Conservation (phyloP, 53 echinoderm and acorn worm genomes). For the Echinometra lucunter region DNA sequence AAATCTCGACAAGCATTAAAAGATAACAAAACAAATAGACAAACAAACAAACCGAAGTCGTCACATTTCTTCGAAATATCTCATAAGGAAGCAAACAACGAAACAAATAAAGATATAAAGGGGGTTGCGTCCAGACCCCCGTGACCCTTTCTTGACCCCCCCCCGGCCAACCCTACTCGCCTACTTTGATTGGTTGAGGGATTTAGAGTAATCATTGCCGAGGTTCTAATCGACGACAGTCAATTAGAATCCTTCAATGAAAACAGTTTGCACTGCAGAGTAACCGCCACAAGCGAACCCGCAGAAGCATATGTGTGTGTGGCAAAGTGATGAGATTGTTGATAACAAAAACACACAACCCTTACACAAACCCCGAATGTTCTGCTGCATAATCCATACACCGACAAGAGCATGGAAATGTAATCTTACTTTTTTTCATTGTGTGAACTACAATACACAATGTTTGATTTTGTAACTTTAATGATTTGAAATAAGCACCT, state of each 20-base stretch:
- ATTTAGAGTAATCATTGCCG: background rate
- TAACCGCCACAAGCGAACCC: background rate
- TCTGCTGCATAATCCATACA: background rate
- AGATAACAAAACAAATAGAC: too few relatives aligned
- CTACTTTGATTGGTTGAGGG: background rate
- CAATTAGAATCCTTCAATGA: slow-evolving; percentile 20
- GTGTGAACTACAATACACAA: too few relatives aligned
- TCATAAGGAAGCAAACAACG: too few relatives aligned
- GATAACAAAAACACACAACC: background rate
- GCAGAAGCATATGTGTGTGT: background rate
- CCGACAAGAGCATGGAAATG: background rate
- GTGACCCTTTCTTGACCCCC: too few relatives aligned
- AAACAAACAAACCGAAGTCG: too few relatives aligned
- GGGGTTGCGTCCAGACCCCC: too few relatives aligned
- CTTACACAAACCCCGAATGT: background rate
- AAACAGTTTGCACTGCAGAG: background rate
- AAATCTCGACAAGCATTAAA: too few relatives aligned
- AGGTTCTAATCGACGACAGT: background rate
- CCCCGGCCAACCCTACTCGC: too few relatives aligned
- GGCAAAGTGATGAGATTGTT: background rate
- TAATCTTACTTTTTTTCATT: background rate
- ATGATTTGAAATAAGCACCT: too few relatives aligned
- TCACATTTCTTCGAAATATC: too few relatives aligned
- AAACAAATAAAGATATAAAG: too few relatives aligned
- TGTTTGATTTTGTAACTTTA: too few relatives aligned